phyloP scores from a whole-genome alignment of 2,888 invertebrate species.

The Orgyia antiqua region DNA sequence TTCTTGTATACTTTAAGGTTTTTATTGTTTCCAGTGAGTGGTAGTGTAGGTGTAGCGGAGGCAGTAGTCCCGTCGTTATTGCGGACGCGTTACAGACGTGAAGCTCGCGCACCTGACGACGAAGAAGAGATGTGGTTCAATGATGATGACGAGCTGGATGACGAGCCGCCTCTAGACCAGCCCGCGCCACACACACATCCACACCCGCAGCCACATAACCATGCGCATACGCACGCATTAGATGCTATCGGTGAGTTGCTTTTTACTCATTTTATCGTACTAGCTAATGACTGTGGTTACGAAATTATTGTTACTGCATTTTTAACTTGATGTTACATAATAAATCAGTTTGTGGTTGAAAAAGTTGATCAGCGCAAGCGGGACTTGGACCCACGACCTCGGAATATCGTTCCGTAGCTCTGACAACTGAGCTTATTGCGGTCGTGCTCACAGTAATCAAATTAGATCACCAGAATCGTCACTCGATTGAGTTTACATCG shows the following conservation, averaged over 20 bases:
- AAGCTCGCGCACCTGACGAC: conserved; percentile 95
- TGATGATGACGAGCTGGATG: conserved; percentile 95
- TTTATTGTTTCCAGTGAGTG: conserved; percentile 65
- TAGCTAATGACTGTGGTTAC: neutral
- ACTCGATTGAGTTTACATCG: too few species aligned
- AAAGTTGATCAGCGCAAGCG: too few species aligned
- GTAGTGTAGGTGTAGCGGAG: conserved; percentile 64
- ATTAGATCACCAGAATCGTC: too few species aligned
- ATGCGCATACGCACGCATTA: conserved; percentile 63
- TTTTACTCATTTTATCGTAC: neutral
- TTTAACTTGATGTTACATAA: too few species aligned
- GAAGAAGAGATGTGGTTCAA: conserved; percentile 99
- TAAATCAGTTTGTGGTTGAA: too few species aligned
- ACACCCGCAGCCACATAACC: conserved; percentile 36
- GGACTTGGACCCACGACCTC: too few species aligned
- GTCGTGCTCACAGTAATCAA: too few species aligned
- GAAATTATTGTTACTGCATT: too few species aligned
- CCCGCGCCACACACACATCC: conserved; percentile 44
- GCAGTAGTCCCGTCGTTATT: conserved; percentile 88
- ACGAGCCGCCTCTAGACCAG: conserved; percentile 80
- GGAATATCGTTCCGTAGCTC: too few species aligned
- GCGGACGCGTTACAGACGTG: conserved; percentile 89
- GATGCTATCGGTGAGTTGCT: conserved; percentile 68
- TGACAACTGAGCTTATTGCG: too few species aligned
- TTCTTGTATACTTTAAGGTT: too few species aligned